Base-by-base conservation (phyloP, 2,888 invertebrate genomes). In the Tipula helvola region DNA sequence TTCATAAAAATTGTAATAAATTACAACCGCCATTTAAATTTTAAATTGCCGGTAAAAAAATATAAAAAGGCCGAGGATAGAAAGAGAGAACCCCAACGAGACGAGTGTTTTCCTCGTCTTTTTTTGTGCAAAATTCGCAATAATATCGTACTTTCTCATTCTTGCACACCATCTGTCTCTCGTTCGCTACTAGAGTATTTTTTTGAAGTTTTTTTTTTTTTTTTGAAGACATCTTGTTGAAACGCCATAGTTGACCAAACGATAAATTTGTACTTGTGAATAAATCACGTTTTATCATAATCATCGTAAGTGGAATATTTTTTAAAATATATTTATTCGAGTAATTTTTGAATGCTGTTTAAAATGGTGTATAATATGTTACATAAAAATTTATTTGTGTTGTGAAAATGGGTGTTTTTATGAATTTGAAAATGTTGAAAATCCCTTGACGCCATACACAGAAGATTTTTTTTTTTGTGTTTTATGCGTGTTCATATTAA, bases 201-300 rank as follows among this genome's bases (percentile, higher is more conserved):
- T 28, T 28, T 28, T 28, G 28, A 42, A 86, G 85, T 87, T 87
- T 86, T 10, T 71, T 7, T 71, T 71, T 71, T 71, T 71, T 71
- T 71, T 71, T 28, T 71, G 71, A 71, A 71, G 71, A 87, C 41
- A 87, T 28, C 71, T 36, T 83, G 86, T 86, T 88, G 87, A 87
- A 87, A 88, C 88, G 88, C 88, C 88, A 88, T 88, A 87, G 87
- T 88, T 88, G 87, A 88, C 88, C 88, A 87, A 87, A 87, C 87
- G 87, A 88, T 87, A 87, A 85, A 86, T 52, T 86, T 57, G 44
- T 8, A 13, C 84, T 87, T 87, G 42, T 52, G 87, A 84, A 71
- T 57, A 87, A 87, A 88, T 88, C 88, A 87, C 44, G n/a, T 42
- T 87, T 86, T 88, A 87, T 87, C 86, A 36, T 57, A 86, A 87